Evolutionary conservation across 1,140 invertebrate genomes (phyloP).

Genomic region (Diploscapter pachys): DNA sequence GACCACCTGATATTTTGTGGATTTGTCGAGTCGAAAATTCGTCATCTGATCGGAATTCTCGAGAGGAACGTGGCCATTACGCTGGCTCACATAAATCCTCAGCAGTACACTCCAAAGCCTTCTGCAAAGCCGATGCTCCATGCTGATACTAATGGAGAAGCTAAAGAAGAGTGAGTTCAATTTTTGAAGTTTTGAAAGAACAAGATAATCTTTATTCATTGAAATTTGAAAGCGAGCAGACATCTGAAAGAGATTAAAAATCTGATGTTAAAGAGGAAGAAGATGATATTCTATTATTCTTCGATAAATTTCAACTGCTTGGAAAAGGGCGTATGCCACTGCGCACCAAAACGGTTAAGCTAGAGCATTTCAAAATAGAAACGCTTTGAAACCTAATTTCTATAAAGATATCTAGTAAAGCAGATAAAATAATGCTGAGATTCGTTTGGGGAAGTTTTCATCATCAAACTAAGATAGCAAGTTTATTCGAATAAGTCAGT

Average conservation of each 20-base stretch:
- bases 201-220: constrained; percentile 16
- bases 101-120: constrained; percentile 69
- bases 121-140: constrained; percentile 2
- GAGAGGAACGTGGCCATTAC: constrained; percentile 88
- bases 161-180: constrained; percentile 48
- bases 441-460: no score
- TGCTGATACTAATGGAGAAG: no score
- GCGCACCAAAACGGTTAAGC: no score
- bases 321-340: no score
- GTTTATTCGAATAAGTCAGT: no score
- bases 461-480: not conserved
- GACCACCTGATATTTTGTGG: constrained; percentile 67
- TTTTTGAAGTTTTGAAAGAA: constrained; percentile 35
- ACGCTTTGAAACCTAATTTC: no score
- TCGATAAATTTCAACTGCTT: no score
- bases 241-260: not conserved
- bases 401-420: no score
- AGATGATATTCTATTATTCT: no score
- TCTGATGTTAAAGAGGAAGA: no score
- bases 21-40: constrained; percentile 93
- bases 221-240: constrained; percentile 3
- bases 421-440: no score
- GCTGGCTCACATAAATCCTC: constrained; percentile 89
- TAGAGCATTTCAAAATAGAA: no score
- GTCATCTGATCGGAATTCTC: constrained; percentile 82